Evolutionary conservation across 2,888 invertebrate species (phyloP), one percentile per base, ranked within the genome.

Genomic region (Thecocarcelia acutangulata): DNA sequence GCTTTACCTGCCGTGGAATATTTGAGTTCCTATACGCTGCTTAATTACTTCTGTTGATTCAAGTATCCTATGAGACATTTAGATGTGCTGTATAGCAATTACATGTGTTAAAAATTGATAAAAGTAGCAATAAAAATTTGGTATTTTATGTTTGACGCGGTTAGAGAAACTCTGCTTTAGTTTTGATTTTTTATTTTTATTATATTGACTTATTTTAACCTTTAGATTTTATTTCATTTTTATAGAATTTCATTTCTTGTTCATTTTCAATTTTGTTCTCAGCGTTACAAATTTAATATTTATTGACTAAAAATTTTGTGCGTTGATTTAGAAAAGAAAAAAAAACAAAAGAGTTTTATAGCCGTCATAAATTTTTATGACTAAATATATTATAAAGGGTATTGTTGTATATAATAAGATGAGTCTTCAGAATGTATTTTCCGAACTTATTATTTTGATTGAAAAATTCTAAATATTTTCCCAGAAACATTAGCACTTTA

Each of bases 301-400:
- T 82, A 82, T 82, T 82, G 82, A 82, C 78, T 78, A 75, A 75
- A 70, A 48, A 48, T 64, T 64, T 73, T 46, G 48, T 80, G 19
- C 54, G 40, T 72, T 37, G 44, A 46, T 11, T 28, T 42, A 58
- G 28, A 40, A 63, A 64, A 50, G 40, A 28, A 48, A 37, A 37
- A 54, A 40, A n/a, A 11, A 50, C 44, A 37, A 37, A 54, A 40
- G n/a, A 11, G 42, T 48, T 78, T 74, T 74, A 78, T 78, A 66
- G 61, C 13, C 63, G 50, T 74, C 78, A 75, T 78, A 75, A 82
- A 78, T 78, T 78, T 78, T 82, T 70, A 82, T 78, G 78, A 61
- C 54, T 56, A 46, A 28, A 64, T 42, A 68, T 42, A 54, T 58
- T 56, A 69, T 46, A 19, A 68, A 58, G 46, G 54, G 12, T 46